Evolutionary conservation across 1,140 invertebrate species (phyloP).

Genomic region (Watersipora subatra): DNA sequence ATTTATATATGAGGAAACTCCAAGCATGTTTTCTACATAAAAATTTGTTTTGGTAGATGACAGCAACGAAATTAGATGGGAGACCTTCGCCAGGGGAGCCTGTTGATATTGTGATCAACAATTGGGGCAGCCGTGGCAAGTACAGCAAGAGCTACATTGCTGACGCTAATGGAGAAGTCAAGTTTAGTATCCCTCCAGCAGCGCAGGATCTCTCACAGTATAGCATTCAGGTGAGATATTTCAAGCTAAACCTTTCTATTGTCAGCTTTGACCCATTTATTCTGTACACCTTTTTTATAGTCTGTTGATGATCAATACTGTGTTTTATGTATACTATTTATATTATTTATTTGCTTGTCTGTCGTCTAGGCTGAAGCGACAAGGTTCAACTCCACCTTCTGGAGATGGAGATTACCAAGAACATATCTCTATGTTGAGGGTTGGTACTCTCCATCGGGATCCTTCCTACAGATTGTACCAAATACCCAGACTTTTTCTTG

Average conservation of each 20-base stretch:
- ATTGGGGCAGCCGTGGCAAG: conserved; percentile 13
- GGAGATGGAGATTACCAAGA: conserved; percentile 3
- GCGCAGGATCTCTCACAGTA: conserved; percentile 8
- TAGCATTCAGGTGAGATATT: conserved; percentile 13
- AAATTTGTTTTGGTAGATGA: no score
- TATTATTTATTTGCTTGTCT: neutral
- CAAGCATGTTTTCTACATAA: no score
- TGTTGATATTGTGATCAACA: conserved; percentile 19
- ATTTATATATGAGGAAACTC: no score
- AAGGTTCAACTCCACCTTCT: neutral
- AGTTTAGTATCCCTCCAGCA: conserved; percentile 13
- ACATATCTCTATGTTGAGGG: conserved; percentile 10
- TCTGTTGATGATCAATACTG: no score
- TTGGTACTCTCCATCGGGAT: conserved; percentile 35
- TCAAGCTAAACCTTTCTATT: neutral
- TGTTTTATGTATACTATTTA: neutral
- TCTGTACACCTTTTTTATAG: no score
- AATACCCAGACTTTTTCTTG: conserved; percentile 17
- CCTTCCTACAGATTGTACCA: conserved; percentile 28
- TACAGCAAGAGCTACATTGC: conserved; percentile 22
- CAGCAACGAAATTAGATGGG: conserved; percentile 28
- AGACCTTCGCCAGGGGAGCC: conserved; percentile 22
- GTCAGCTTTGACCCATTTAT: no score
- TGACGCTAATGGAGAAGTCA: conserved; percentile 22
- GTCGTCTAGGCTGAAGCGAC: neutral